Evolutionary conservation across 1,140 invertebrate genomes (phyloP), one percentile per base, ranked within the genome.

Genomic region (Penaeus vannamei): DNA sequence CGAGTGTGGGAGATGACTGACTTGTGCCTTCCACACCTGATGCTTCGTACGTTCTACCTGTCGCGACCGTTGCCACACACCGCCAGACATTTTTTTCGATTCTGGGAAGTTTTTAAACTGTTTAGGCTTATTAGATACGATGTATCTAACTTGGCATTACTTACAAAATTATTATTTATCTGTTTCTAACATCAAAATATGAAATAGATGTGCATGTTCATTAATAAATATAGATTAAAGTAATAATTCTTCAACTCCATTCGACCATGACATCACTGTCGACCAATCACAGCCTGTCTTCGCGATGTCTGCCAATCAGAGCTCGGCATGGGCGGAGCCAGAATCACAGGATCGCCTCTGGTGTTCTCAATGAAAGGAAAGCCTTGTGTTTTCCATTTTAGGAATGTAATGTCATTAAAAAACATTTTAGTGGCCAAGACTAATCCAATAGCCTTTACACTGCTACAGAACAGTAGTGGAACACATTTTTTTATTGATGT

Each of bases 351-450:
- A 76, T 76, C 29, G 72, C 72, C 72, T 22, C 29, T 32, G 72
- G 72, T 36, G 26, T 32, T 29, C 29, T 29, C 29, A 76, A 76
- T 76, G 72, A 76, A 36, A 76, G 72, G 42, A 76, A 36, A 76
- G 72, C 72, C 26, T 76, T 32, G 72, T 29, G 22, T 29, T 20
- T 76, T 76, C 72, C 72, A 29, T 76, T 76, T 76, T 32, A 76
- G 72, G 72, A 32, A 76, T 32, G 72, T 32, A 76, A 76, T 76
- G 72, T 76, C 72, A 76, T 76, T 76, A 32, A 76, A 76, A 76
- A 76, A 76, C 42, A 36, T 29, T 76, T 76, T 76, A 76, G 72
- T 76, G 72, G 42, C 72, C 72, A 76, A 29, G 29, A 76, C 72
- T 76, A 76, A 76, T 76, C 72, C 42, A 32, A 76, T 32, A 76